A percentile compares a stretch with the other conserved stretches of the same genome.
phyloP scores from a whole-genome alignment of 2,797 vertebrate genomes.

The Falco cherrug region DNA sequence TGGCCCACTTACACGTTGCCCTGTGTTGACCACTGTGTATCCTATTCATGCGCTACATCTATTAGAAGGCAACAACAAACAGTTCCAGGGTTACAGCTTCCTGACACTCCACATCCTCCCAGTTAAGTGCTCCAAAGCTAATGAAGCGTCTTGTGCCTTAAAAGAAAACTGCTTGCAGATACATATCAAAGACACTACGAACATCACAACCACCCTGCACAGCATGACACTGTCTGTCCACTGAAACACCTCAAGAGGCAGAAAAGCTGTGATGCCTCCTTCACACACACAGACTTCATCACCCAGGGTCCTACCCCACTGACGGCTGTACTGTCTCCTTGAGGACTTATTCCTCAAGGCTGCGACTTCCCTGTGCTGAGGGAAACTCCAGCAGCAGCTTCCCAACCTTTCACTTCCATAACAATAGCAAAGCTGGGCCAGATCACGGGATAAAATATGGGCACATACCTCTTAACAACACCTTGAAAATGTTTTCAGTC shows the following conservation, averaged over 20 bases:
- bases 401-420: neutral
- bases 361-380: rapidly evolving
- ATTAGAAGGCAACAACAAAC: neutral
- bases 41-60: neutral
- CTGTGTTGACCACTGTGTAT: too few relatives aligned
- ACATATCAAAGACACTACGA: neutral
- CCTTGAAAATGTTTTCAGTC: neutral
- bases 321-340: neutral
- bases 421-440: neutral
- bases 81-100: neutral
- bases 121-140: neutral
- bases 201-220: neutral
- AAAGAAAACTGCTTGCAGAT: neutral
- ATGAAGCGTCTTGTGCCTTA: neutral
- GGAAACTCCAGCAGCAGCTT: neutral
- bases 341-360: neutral
- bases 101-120: neutral
- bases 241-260: neutral
- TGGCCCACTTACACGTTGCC: neutral
- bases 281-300: neutral
- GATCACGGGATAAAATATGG: neutral
- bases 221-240: rapidly evolving
- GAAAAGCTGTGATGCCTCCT: neutral
- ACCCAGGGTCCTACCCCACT: neutral
- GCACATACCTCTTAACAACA: neutral